Percentiles rank a stretch among this genome's conserved stretches.
Conservation (phyloP, 2,888 invertebrate genomes). For the Tinea trinotella region DNA sequence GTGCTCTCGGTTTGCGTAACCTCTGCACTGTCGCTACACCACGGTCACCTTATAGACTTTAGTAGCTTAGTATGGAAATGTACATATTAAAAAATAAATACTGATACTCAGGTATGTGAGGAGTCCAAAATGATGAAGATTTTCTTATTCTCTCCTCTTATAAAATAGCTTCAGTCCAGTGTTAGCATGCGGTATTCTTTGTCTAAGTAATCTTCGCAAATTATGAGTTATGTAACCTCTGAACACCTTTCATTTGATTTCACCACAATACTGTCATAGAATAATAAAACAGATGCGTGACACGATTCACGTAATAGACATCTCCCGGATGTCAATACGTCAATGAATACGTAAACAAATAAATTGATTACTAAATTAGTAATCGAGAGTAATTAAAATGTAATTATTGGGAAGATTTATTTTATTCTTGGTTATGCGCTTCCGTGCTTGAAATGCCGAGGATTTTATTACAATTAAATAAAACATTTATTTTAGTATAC, state of each 20-base stretch:
- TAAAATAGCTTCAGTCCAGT: not conserved
- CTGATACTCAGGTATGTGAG: too few relatives aligned
- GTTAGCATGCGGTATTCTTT: not conserved
- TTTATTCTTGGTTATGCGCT: not conserved
- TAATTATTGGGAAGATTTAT: constrained; percentile 1
- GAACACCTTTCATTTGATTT: constrained; percentile 13
- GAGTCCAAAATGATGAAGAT: too few relatives aligned
- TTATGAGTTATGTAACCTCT: constrained; percentile 13
- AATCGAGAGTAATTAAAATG: not conserved
- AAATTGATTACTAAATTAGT: not conserved
- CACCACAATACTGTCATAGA: constrained; percentile 8
- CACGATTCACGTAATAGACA: not conserved
- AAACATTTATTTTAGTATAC: too few relatives aligned
- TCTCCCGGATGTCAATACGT: constrained; percentile 8
- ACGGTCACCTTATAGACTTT: too few relatives aligned
- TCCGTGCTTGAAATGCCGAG: too few relatives aligned
- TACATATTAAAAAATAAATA: too few relatives aligned
- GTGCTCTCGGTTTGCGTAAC: too few relatives aligned
- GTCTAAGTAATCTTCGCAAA: constrained; percentile 3
- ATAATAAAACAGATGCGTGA: constrained; percentile 3
- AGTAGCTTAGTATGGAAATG: too few relatives aligned
- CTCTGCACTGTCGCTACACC: too few relatives aligned
- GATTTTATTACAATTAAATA: too few relatives aligned
- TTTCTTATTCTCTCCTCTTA: too few relatives aligned
- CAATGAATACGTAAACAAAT: not conserved